These are phyloP conservation scores for Lepus oiostolus DNA, from an alignment of 2,797 vertebrate species.

Conservation along the genomic window DNA sequence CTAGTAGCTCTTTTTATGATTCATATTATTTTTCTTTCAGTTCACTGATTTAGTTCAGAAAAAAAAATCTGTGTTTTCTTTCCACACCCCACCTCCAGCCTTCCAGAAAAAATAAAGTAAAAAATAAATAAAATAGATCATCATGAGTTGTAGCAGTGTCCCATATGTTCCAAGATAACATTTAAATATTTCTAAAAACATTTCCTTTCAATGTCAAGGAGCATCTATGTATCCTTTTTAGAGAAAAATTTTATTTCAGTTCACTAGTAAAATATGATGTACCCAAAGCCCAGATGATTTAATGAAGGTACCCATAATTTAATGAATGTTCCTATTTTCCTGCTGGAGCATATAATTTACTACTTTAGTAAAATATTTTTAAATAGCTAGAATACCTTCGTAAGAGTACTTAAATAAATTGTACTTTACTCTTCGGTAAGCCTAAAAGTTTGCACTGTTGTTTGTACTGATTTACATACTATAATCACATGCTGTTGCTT, in stretches of 20 bases:
- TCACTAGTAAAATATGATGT: slow-evolving; percentile 57
- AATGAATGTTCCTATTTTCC: slow-evolving; percentile 14
- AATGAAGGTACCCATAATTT: slow-evolving; percentile 13
- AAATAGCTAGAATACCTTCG: slow-evolving; percentile 20
- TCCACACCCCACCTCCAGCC: neutral
- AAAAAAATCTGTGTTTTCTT: slow-evolving; percentile 37
- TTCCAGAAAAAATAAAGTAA: slow-evolving; percentile 66
- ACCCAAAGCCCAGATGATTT: slow-evolving; percentile 59
- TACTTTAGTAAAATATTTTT: slow-evolving; percentile 37
- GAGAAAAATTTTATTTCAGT: slow-evolving; percentile 72
- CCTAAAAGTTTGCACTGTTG: neutral
- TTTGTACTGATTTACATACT: neutral
- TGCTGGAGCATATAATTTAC: slow-evolving; percentile 44
- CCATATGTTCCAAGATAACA: slow-evolving; percentile 66
- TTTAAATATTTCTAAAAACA: slow-evolving; percentile 74
- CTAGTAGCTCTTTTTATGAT: slow-evolving; percentile 57
- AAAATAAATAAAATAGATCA: slow-evolving; percentile 69
- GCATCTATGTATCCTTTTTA: slow-evolving; percentile 43
- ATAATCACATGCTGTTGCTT: neutral
- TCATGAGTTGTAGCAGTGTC: slow-evolving; percentile 2
- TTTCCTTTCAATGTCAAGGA: slow-evolving; percentile 72
- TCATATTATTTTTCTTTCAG: slow-evolving; percentile 66
- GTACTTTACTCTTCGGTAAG: neutral
- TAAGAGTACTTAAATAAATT: neutral
- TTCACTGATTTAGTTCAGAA: slow-evolving; percentile 53